Evolutionary conservation across 2,888 invertebrate species (phyloP).

Genomic region (Callyntrura sp.): DNA sequence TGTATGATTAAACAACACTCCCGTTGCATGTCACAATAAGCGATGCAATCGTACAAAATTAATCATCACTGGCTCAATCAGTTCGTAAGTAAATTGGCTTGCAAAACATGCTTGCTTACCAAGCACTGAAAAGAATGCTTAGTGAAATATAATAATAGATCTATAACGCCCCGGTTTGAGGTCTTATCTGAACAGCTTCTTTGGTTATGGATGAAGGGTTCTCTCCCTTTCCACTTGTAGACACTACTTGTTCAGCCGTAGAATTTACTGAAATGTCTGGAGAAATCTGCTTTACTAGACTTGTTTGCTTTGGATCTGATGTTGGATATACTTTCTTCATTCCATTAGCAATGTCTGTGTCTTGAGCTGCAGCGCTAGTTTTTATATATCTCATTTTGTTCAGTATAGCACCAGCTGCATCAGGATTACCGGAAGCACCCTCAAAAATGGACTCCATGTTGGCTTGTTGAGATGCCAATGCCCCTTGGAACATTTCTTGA

Average conservation of each 20-base stretch:
- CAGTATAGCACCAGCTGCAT: conserved; percentile 30
- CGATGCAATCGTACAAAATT: no score
- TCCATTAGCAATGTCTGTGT: conserved; percentile 33
- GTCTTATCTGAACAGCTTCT: no score
- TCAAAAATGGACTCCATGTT: conserved; percentile 49
- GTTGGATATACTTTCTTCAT: conserved; percentile 65
- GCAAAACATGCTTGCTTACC: no score
- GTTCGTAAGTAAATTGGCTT: no score
- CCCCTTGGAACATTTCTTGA: conserved; percentile 74
- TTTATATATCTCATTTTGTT: conserved; percentile 63
- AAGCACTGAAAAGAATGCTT: no score
- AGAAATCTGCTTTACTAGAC: background rate
- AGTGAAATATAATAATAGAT: no score
- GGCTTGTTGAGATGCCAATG: conserved; percentile 41
- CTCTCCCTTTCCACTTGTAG: conserved; percentile 37
- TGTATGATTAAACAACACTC: no score
- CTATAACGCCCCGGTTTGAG: no score
- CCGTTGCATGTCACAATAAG: no score
- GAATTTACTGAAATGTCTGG: background rate
- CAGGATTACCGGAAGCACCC: conserved; percentile 24
- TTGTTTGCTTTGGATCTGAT: conserved; percentile 26
- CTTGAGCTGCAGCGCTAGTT: background rate
- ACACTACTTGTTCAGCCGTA: background rate
- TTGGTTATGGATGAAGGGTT: conserved; percentile 29
- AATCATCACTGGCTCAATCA: no score